Evolutionary conservation across 2,113 vertebrate genomes (phyloP).

Genomic region (Bubo bubo): DNA sequence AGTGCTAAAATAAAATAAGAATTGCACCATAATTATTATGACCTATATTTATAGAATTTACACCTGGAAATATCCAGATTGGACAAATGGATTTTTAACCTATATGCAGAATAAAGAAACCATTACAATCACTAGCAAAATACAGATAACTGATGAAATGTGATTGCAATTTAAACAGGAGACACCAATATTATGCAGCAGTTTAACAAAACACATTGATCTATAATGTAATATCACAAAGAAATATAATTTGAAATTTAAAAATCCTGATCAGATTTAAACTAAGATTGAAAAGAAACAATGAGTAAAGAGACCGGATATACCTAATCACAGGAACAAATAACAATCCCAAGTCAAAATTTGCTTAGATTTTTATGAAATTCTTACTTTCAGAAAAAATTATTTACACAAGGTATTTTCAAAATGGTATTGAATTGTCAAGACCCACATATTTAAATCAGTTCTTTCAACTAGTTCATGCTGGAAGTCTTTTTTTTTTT

Average conservation of each 20-base stretch:
- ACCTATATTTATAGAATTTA: not conserved
- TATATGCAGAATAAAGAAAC: not conserved
- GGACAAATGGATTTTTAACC: not conserved
- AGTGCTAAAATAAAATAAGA: not conserved
- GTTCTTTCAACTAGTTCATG: not conserved
- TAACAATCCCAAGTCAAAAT: not conserved
- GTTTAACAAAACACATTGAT: not conserved
- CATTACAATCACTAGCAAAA: not conserved
- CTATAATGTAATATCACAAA: not conserved
- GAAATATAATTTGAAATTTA: not conserved
- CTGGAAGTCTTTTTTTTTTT: not conserved
- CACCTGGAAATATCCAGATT: not conserved
- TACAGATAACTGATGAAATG: not conserved
- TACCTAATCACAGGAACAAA: not conserved
- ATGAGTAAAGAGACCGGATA: not conserved
- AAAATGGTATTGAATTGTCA: not conserved
- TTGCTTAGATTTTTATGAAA: not conserved
- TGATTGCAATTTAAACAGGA: not conserved
- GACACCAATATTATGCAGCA: not conserved
- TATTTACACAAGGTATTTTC: not conserved
- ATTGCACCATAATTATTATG: not conserved
- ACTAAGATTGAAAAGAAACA: not conserved
- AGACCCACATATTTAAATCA: not conserved
- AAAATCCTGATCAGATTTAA: not conserved
- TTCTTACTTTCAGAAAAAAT: not conserved